phyloP scores from a whole-genome alignment of 2,888 invertebrate species.

The Tromatobia lineatoria region DNA sequence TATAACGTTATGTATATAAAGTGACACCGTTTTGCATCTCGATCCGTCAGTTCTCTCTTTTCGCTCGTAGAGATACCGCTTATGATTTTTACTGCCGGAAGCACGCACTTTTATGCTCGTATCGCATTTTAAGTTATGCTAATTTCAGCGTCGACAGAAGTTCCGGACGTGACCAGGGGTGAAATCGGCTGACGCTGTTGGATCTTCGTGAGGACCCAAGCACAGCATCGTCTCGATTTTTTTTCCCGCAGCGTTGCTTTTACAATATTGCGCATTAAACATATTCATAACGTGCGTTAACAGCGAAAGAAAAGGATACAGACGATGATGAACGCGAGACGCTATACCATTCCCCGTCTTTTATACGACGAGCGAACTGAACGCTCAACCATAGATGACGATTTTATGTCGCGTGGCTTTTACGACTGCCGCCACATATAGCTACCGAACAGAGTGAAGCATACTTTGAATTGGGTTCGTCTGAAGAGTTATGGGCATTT shows the following conservation, averaged over 20 bases:
- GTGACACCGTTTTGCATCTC: neutral
- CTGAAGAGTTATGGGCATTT: conserved; percentile 71
- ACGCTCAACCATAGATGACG: conserved; percentile 78
- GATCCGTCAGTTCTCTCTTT: conserved; percentile 33
- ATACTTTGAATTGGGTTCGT: conserved; percentile 80
- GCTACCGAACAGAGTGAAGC: conserved; percentile 63
- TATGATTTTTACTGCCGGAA: conserved; percentile 76
- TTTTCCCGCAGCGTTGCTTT: conserved; percentile 29
- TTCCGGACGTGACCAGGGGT: conserved; percentile 65
- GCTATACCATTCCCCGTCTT: conserved; percentile 70
- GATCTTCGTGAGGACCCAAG: neutral
- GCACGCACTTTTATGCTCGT: conserved; percentile 77
- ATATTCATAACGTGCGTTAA: conserved; percentile 82
- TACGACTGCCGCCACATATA: conserved; percentile 74
- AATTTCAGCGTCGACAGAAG: conserved; percentile 74
- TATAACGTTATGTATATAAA: neutral
- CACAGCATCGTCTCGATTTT: conserved; percentile 32
- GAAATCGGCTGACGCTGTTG: conserved; percentile 47
- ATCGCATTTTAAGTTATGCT: conserved; percentile 82
- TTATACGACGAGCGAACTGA: conserved; percentile 76
- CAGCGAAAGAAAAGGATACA: conserved; percentile 62
- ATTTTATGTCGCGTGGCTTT: conserved; percentile 81
- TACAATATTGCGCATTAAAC: conserved; percentile 80
- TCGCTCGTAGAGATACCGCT: conserved; percentile 59
- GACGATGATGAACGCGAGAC: conserved; percentile 33